A percentile compares a stretch with the other conserved stretches of the same genome.
phyloP scores from a whole-genome alignment of 2,113 vertebrate species.

The Bagarius yarrelli region DNA sequence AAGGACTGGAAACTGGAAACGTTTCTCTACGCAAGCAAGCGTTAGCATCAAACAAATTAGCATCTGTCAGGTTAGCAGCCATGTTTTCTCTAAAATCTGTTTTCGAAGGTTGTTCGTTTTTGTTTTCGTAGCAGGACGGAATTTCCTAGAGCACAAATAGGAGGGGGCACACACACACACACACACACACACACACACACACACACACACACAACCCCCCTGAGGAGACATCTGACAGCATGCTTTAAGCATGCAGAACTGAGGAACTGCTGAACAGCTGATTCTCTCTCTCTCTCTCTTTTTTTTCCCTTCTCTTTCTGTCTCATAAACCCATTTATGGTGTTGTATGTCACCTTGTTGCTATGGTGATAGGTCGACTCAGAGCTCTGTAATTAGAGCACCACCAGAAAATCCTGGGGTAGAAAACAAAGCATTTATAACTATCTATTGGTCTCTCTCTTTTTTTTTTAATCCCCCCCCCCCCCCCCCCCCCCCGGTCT shows the following conservation, averaged over 20 bases:
- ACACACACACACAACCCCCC: slow-evolving; percentile 37
- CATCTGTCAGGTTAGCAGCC: neutral
- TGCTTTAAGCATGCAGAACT: slow-evolving; percentile 53
- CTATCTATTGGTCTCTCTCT: neutral
- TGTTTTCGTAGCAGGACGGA: slow-evolving; percentile 6
- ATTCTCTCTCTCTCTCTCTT: slow-evolving; percentile 50
- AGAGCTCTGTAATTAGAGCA: slow-evolving; percentile 54
- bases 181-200: slow-evolving; percentile 57
- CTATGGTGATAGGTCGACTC: slow-evolving; percentile 51
- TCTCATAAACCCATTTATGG: slow-evolving; percentile 10
- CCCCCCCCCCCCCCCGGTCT: too few species aligned
- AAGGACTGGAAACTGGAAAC: too few species aligned
- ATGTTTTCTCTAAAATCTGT: neutral
- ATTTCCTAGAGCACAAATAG: slow-evolving; percentile 37
- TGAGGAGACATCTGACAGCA: slow-evolving; percentile 57
- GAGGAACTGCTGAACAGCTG: slow-evolving; percentile 59
- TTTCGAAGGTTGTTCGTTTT: neutral
- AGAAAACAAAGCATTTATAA: slow-evolving; percentile 27
- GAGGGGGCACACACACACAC: slow-evolving; percentile 32
- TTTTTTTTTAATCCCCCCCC: too few species aligned
- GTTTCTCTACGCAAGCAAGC: too few species aligned
- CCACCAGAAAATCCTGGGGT: slow-evolving; percentile 37
- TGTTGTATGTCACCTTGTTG: slow-evolving; percentile 14
- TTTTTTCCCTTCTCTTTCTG: slow-evolving; percentile 18
- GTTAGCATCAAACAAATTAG: neutral